Percentiles rank a stretch among this genome's conserved stretches.
Conservation (phyloP, 1,140 invertebrate species). For the Odontomachus brunneus region DNA sequence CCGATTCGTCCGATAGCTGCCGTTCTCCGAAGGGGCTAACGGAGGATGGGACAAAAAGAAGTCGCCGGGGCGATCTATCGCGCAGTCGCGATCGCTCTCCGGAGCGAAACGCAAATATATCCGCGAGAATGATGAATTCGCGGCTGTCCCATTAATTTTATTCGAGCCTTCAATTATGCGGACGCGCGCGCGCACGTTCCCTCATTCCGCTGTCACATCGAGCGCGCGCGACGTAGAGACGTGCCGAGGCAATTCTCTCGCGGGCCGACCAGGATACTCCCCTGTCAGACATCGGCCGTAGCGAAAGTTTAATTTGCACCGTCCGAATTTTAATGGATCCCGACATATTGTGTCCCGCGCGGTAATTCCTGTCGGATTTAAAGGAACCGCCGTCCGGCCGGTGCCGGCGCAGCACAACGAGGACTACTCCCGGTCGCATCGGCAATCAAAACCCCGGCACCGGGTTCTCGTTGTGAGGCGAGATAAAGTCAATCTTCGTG, state of each 20-base stretch:
- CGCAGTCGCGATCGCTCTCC: constrained; percentile 30
- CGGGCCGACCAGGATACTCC: constrained; percentile 42
- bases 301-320: constrained; percentile 76
- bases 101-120: constrained; percentile 47
- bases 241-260: constrained; percentile 56
- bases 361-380: constrained; percentile 76
- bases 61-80: neutral
- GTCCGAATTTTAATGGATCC: constrained; percentile 74
- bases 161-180: constrained; percentile 66
- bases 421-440: constrained; percentile 50
- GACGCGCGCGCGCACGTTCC: constrained; percentile 19
- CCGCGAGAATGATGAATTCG: constrained; percentile 66
- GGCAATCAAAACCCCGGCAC: constrained; percentile 51
- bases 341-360: constrained; percentile 73
- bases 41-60: too few relatives aligned
- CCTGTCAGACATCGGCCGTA: constrained; percentile 65
- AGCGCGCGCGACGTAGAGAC: constrained; percentile 38
- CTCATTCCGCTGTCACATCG: constrained; percentile 63
- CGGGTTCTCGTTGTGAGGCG: constrained; percentile 42
- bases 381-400: constrained; percentile 48
- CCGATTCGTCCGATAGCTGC: neutral
- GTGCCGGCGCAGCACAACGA: constrained; percentile 37
- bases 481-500: constrained; percentile 76
- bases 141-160: constrained; percentile 70
- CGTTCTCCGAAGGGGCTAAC: too few relatives aligned